Percentiles rank a stretch among this genome's conserved stretches.
phyloP scores from a whole-genome alignment of 2,888 invertebrate species.

The Protophormia terraenovae region DNA sequence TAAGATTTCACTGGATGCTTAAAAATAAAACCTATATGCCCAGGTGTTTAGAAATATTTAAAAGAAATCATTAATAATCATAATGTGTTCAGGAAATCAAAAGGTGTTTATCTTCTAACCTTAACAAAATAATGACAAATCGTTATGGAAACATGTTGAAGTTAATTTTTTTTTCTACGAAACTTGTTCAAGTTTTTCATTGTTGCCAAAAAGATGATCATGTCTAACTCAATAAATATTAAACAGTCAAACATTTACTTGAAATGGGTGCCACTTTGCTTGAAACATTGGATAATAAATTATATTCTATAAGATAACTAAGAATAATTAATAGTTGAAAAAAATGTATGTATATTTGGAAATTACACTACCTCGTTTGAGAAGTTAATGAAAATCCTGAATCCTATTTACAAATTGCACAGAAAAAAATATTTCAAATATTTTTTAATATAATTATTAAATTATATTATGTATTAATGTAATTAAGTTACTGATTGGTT shows the following conservation, averaged over 20 bases:
- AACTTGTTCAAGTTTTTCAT: neutral
- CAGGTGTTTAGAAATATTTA: neutral
- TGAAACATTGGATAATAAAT: too few species aligned
- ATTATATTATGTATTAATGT: too few species aligned
- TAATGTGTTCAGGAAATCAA: neutral
- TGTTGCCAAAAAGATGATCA: neutral
- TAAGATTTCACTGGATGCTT: too few species aligned
- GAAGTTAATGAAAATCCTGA: too few species aligned
- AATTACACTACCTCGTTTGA: too few species aligned
- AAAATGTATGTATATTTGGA: too few species aligned
- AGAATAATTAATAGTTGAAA: too few species aligned
- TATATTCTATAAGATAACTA: too few species aligned
- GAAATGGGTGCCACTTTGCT: neutral
- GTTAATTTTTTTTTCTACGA: neutral
- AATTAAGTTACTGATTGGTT: too few species aligned
- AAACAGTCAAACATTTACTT: neutral
- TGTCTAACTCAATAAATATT: neutral
- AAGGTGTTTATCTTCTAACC: neutral
- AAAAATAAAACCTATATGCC: neutral
- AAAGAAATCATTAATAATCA: neutral
- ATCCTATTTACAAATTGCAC: too few species aligned
- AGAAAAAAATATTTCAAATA: too few species aligned
- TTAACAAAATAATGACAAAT: conserved; percentile 4
- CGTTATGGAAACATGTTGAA: neutral
- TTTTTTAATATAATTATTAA: too few species aligned